These are phyloP conservation scores for Selenia dentaria DNA, from an alignment of 2,888 invertebrate genomes.

Conservation along the genomic window DNA sequence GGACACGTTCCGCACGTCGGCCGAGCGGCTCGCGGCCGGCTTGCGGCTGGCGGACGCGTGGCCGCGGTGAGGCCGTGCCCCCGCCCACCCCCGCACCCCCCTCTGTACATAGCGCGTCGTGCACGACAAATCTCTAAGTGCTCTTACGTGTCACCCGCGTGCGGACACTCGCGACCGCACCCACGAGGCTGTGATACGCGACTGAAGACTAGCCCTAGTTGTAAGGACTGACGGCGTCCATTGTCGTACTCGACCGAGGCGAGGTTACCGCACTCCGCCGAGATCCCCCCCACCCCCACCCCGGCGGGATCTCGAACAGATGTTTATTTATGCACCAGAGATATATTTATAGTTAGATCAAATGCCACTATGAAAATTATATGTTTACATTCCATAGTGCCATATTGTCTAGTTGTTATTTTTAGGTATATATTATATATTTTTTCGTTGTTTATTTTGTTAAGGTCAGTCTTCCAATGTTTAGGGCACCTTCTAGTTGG, in stretches of 20 bases:
- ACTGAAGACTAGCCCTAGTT: conserved; percentile 18
- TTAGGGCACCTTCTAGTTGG: neutral
- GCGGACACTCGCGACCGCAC: neutral
- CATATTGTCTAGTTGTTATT: conserved; percentile 51
- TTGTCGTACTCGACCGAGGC: neutral
- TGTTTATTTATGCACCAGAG: conserved; percentile 31
- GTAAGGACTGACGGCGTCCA: conserved; percentile 1
- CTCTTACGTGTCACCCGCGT: neutral
- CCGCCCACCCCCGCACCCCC: conserved; percentile 1
- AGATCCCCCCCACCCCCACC: neutral
- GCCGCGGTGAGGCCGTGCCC: conserved; percentile 46
- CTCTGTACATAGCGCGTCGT: too few species aligned
- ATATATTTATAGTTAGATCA: conserved; percentile 34
- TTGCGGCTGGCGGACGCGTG: conserved; percentile 60
- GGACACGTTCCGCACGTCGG: conserved; percentile 84
- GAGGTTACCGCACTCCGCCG: too few species aligned
- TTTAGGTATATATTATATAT: conserved; percentile 19
- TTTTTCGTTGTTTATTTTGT: conserved; percentile 7
- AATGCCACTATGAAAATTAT: conserved; percentile 74
- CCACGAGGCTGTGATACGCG: conserved; percentile 9
- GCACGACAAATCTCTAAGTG: neutral
- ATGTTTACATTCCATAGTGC: conserved; percentile 79
- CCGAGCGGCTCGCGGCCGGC: conserved; percentile 52
- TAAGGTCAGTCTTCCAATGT: conserved; percentile 18
- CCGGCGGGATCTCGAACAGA: conserved; percentile 9